These are phyloP conservation scores for Asobara japonica DNA, from an alignment of 1,140 invertebrate genomes.

Conservation along the genomic window DNA sequence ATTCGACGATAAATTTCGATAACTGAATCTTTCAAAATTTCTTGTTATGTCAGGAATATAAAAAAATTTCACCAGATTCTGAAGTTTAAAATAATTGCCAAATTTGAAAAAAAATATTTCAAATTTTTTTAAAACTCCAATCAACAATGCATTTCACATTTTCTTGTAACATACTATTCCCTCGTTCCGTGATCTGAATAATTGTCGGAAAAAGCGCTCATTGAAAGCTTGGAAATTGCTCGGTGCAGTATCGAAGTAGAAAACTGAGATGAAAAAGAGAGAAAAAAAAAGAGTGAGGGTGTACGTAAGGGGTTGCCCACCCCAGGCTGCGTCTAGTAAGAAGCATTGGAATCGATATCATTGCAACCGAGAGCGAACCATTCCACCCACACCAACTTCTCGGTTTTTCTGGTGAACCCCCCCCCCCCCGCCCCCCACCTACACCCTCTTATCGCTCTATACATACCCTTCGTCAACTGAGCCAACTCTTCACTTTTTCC, in stretches of 20 bases:
- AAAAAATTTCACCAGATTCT: too few relatives aligned
- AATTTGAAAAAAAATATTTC: too few relatives aligned
- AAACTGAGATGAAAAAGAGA: constrained; percentile 55
- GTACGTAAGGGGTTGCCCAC: constrained; percentile 54
- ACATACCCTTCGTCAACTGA: too few relatives aligned
- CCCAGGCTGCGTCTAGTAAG: constrained; percentile 64
- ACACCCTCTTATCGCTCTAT: constrained; percentile 3
- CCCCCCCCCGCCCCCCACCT: constrained; percentile 45
- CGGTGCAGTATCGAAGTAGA: constrained; percentile 28
- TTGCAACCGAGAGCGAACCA: constrained; percentile 57
- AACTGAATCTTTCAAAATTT: too few relatives aligned
- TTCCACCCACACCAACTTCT: constrained; percentile 12
- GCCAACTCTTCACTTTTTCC: constrained; percentile 9
- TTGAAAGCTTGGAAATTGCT: constrained; percentile 20
- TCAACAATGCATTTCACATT: too few relatives aligned
- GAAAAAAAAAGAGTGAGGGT: constrained; percentile 60
- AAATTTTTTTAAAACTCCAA: too few relatives aligned
- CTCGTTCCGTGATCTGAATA: background rate
- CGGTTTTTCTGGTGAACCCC: constrained; percentile 26
- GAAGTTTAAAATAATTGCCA: too few relatives aligned
- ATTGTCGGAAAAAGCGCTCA: background rate
- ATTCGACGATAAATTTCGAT: too few relatives aligned
- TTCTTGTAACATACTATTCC: too few relatives aligned
- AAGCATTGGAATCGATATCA: constrained; percentile 68
- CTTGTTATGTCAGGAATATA: too few relatives aligned